Conservation (phyloP, 2,113 vertebrate species). For the Lampris incognitus region DNA sequence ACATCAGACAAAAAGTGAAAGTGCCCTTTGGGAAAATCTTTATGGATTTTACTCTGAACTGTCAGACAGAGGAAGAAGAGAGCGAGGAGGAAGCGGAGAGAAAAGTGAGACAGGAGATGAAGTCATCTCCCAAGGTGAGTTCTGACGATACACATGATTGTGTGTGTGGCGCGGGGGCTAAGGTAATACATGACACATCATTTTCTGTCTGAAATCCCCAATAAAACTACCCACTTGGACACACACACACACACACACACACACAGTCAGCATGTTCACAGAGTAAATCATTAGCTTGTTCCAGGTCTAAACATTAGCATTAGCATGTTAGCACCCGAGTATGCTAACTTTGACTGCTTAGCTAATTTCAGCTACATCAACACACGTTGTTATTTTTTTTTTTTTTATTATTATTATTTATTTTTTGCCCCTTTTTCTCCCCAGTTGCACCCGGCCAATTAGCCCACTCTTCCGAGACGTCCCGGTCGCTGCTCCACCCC, state of each 20-base stretch:
- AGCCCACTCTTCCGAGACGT: no score
- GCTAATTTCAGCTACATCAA: slow-evolving; percentile 12
- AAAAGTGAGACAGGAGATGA: slow-evolving; percentile 47
- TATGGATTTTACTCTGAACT: slow-evolving; percentile 66
- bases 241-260: slow-evolving; percentile 17
- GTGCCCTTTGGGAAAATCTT: slow-evolving; percentile 60
- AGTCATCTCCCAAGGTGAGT: slow-evolving; percentile 70
- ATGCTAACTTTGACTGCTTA: slow-evolving; percentile 3
- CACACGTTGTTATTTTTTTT: neutral
- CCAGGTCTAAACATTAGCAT: slow-evolving; percentile 29
- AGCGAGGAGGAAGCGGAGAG: neutral
- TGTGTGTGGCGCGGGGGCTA: slow-evolving; percentile 4
- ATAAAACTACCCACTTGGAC: neutral
- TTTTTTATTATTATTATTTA: no score
- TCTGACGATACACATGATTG: slow-evolving; percentile 20
- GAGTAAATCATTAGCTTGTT: slow-evolving; percentile 56
- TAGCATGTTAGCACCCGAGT: slow-evolving; percentile 4
- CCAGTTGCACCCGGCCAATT: no score
- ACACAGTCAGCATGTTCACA: slow-evolving; percentile 57
- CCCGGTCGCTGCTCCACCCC: no score
- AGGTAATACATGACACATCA: neutral
- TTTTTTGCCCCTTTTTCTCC: no score
- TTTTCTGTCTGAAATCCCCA: neutral
- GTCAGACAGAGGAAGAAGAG: slow-evolving; percentile 39
- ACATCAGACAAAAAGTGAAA: slow-evolving; percentile 33